Evolutionary conservation across 1,140 invertebrate species (phyloP), one percentile per base, ranked within the genome.

Genomic region (Dendroctonus valens): DNA sequence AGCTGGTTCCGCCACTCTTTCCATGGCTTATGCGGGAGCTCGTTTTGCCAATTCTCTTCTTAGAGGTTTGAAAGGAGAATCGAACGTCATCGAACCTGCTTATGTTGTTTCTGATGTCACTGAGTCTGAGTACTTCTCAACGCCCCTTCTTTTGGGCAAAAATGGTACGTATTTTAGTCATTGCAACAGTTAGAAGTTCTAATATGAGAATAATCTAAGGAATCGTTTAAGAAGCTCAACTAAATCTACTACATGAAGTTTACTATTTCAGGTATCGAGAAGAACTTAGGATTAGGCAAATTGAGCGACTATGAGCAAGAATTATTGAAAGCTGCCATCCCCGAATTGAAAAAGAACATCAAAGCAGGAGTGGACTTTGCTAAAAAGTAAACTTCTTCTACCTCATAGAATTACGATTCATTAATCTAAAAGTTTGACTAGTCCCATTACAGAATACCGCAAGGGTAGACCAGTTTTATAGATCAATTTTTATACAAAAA

Each of bases 1-100:
- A 71, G 92, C 94, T 67, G 97, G 97, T 49, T 98, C 96, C 7
- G 97, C 97, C 11, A 99, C 97, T 0, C 83, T 99, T n/a, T 99
- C 96, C 0, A 99, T 99, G 97, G 97, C 97, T 0, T 97, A 90
- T 81, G 97, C 97, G 61, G 97, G 94, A 50, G 96, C 96, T 9
- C 83, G 94, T 69, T 98, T 99, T 79, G 87, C 91, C 49, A 83
- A 89, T 50, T 73, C 74, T 8, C 66, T 78, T n/a, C 69, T 77
- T 12, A 64, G 70, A 12, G 97, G 91, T 59, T 80, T 98, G 5
- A 90, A 90, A 62, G 97, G 96, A 46, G 92, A 96, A 76, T 65
- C 67, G n/a, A 82, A 89, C 75, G 87, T 98, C 26, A 83, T 98
- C 26, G 96, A 99, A 81, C 98, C 96, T 80, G 87, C 94, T 3